These are phyloP conservation scores for Pteruthius melanotis DNA, from an alignment of 2,113 vertebrate genomes.

Conservation along the genomic window DNA sequence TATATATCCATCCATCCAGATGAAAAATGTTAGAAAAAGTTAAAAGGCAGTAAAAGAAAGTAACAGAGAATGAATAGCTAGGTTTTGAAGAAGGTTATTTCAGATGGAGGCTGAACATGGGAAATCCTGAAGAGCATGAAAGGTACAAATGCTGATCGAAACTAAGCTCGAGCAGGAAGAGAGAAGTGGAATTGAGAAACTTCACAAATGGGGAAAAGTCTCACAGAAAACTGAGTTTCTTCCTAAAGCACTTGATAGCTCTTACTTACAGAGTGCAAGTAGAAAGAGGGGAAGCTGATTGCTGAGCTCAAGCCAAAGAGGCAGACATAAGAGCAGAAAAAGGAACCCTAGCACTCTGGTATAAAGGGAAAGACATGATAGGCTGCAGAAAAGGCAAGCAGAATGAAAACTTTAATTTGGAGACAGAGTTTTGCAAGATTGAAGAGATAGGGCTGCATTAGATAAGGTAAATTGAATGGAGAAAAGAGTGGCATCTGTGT, in stretches of 20 bases:
- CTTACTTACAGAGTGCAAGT: background rate
- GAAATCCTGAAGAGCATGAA: background rate
- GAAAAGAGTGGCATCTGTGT: background rate
- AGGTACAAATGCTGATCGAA: background rate
- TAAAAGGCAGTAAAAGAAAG: background rate
- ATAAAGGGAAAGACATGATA: background rate
- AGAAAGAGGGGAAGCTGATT: background rate
- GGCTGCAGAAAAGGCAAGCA: background rate
- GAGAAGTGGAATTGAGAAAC: background rate
- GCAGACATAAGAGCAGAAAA: background rate
- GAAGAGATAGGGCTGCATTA: background rate
- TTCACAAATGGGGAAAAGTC: background rate
- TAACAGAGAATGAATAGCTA: background rate
- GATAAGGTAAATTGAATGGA: background rate
- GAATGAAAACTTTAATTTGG: background rate
- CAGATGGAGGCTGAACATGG: background rate
- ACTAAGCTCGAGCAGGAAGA: background rate
- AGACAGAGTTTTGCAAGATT: background rate
- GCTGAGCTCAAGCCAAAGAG: background rate
- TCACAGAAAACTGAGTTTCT: background rate
- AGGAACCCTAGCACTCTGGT: background rate
- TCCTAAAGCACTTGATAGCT: background rate
- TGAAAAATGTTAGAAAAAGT: background rate
- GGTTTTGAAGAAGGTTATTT: background rate
- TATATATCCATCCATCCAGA: background rate